Conservation (phyloP, 2,797 vertebrate species). For the Amniataba percoides region DNA sequence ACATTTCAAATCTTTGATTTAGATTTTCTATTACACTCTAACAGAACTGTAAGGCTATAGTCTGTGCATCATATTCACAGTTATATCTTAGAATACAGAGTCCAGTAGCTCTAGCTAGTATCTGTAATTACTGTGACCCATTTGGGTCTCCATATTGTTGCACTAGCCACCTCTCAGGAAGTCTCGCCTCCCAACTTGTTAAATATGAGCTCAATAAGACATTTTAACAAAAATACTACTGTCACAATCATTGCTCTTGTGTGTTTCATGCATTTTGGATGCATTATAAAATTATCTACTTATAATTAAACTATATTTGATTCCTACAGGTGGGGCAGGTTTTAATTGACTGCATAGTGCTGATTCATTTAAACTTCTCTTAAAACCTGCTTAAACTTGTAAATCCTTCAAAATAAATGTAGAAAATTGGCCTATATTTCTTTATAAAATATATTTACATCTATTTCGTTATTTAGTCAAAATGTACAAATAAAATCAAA, state of each 20-base stretch:
- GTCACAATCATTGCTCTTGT: background rate
- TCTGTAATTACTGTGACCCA: background rate
- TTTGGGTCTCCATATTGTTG: background rate
- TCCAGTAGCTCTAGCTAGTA: background rate
- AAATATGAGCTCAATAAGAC: background rate
- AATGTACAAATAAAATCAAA: background rate
- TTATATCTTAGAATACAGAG: background rate
- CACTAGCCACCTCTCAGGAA: background rate
- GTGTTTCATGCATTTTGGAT: background rate
- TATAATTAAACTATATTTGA: background rate
- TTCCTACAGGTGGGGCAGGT: conserved; percentile 1
- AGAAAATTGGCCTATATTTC: background rate
- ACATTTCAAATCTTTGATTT: conserved; percentile 4
- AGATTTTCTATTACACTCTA: background rate
- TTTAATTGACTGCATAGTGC: background rate
- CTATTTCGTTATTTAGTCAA: background rate
- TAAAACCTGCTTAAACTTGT: background rate
- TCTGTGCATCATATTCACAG: conserved; percentile 13
- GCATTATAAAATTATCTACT: background rate
- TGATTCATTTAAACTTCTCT: background rate
- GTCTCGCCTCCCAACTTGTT: background rate
- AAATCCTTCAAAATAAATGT: conserved; percentile 15
- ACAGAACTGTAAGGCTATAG: background rate
- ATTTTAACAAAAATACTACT: background rate
- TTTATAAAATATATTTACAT: background rate